Evolutionary conservation across 35 echinoderm and acorn worm species (phyloP), one percentile per base, ranked within the genome.

Genomic region (Ptychodera flava): DNA sequence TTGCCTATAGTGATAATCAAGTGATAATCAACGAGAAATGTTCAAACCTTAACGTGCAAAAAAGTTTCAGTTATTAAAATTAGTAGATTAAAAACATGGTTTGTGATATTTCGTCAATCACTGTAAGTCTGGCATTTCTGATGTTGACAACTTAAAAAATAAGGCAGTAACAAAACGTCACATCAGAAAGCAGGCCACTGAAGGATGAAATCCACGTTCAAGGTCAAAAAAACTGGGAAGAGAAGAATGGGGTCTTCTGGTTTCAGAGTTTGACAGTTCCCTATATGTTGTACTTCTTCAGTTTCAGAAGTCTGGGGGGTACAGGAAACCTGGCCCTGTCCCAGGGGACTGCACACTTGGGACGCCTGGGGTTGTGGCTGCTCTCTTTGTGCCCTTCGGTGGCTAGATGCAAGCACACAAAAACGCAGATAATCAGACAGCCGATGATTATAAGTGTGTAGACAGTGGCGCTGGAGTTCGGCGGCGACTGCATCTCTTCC

Each of bases 391-490:
- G 45, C 6, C 45, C 45, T 22, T 64, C 45, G 6, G 45, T 64
- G 45, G 45, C 45, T 64, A 64, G 22, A 64, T 64, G 45, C 34
- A 99, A 78, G 15, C 89, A 92, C 15, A 99, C 35, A 34, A 91
- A 94, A 12, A 99, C 96, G 1, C 86, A 78, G 1, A 92, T 33
- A 30, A 99, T 94, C 64, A 99, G 36, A 31, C 91, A 36, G 0
- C 84, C 79, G 29, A 99, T 99, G 31, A 99, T 99, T 32, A 89
- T 45, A 33, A 99, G n/a, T 38, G 96, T 99, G 79, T 99, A 99
- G 22, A 94, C 36, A n/a, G 92, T 99, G 33, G 93, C 91, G 35
- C 94, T 99, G 79, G 90, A 92, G 34, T 86, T 82, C 2, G 36
- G 82, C 15, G 88, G 91, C 77, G 53, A 78, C 31, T 92, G 90